Evolutionary conservation across 1,140 invertebrate genomes (phyloP).

Genomic region (Pseudomyrmex sp.): DNA sequence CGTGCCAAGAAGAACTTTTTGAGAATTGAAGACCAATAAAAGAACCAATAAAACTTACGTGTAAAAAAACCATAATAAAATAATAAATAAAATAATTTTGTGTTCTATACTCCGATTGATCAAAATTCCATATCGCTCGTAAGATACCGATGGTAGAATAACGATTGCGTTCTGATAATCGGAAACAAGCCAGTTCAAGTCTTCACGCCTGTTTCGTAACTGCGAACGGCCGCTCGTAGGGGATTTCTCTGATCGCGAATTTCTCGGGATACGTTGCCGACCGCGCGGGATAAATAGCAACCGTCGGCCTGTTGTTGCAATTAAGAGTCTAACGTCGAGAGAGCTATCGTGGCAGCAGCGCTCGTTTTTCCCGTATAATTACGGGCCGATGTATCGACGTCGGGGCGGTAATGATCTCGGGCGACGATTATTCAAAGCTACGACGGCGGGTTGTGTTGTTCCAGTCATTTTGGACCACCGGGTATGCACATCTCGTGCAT

Average conservation of each 20-base stretch:
- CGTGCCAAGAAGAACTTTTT: too few relatives aligned
- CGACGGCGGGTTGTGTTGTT: not conserved
- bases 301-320: slow-evolving; percentile 21
- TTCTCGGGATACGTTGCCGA: slow-evolving; percentile 12
- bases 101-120: not conserved
- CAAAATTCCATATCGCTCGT: not conserved
- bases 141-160: too few relatives aligned
- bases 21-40: not conserved
- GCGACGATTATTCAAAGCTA: slow-evolving; percentile 49
- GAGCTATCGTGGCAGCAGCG: slow-evolving; percentile 8
- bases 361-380: slow-evolving; percentile 50
- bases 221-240: slow-evolving; percentile 1
- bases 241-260: not conserved
- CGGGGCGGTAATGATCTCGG: slow-evolving; percentile 32
- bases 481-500: slow-evolving; percentile 70
- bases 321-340: slow-evolving; percentile 21
- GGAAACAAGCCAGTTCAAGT: too few relatives aligned
- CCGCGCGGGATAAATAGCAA: slow-evolving; percentile 36
- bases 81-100: too few relatives aligned
- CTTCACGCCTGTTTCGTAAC: slow-evolving; percentile 22
- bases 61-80: not conserved
- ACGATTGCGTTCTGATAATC: too few relatives aligned
- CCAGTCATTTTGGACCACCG: slow-evolving; percentile 69
- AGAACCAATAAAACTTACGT: not conserved
- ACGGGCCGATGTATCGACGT: slow-evolving; percentile 47